Percentiles rank a stretch among this genome's conserved stretches.
Conservation (phyloP, 1,140 invertebrate genomes). For the Orchestia grillus region DNA sequence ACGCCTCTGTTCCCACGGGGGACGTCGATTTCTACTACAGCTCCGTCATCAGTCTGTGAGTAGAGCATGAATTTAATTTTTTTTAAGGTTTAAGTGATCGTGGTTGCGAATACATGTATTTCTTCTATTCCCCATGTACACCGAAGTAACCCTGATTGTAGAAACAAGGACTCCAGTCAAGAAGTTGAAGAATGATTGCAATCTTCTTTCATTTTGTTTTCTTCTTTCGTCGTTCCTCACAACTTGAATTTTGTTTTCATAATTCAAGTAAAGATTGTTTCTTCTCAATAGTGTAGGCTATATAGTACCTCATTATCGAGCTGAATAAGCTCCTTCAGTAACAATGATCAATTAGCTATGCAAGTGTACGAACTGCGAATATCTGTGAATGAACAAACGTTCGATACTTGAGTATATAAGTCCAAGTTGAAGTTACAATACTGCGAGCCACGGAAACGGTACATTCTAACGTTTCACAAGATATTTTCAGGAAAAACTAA, state of each 20-base stretch:
- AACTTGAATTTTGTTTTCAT: neutral
- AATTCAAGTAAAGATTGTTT: neutral
- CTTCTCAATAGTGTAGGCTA: neutral
- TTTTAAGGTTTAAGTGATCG: neutral
- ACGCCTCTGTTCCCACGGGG: neutral
- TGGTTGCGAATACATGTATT: neutral
- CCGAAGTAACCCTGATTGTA: too few relatives aligned
- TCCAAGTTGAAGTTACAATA: neutral
- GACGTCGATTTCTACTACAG: neutral
- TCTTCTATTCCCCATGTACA: neutral
- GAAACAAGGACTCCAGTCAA: too few relatives aligned
- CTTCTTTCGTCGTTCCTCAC: neutral
- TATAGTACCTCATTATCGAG: neutral
- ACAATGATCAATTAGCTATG: neutral
- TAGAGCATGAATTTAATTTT: neutral
- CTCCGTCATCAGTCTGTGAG: conserved; percentile 28
- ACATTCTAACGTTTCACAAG: neutral
- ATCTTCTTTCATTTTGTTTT: neutral
- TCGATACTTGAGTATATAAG: neutral
- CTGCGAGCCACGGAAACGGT: neutral
- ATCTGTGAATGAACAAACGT: neutral
- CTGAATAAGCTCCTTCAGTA: neutral
- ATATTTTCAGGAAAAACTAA: neutral
- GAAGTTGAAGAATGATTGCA: neutral
- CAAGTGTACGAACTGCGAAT: neutral